A percentile compares a stretch with the other conserved stretches of the same genome.
Conservation (phyloP, 2,797 vertebrate genomes). For the Sarcoramphus papa region DNA sequence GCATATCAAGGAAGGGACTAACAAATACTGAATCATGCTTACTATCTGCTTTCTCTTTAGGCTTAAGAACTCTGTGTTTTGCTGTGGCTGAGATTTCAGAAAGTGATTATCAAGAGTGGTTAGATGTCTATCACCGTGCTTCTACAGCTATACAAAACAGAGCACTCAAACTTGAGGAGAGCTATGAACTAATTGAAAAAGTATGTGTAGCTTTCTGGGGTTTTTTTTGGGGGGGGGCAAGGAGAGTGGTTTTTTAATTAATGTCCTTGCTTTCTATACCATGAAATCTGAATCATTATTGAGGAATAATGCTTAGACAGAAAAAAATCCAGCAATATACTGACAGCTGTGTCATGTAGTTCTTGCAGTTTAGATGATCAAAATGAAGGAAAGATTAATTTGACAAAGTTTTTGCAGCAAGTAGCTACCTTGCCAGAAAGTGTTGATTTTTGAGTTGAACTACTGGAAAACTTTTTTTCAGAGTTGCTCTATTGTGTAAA, state of each 20-base stretch:
- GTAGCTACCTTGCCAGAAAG: neutral
- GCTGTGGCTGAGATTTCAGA: slow-evolving; percentile 92
- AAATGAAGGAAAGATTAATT: neutral
- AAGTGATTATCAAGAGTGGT: slow-evolving; percentile 90
- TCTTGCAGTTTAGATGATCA: neutral
- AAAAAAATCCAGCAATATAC: neutral
- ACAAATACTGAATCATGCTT: neutral
- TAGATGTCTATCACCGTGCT: slow-evolving; percentile 84
- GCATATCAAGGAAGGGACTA: neutral
- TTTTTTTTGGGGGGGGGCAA: accelerated
- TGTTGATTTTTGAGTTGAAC: neutral
- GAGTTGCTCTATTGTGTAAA: neutral
- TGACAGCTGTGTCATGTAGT: neutral
- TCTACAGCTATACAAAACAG: slow-evolving; percentile 90
- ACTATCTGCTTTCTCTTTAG: slow-evolving; percentile 66
- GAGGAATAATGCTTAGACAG: neutral
- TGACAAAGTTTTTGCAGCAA: neutral
- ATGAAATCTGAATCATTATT: neutral
- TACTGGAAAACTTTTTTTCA: neutral
- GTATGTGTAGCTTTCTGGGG: slow-evolving; percentile 61
- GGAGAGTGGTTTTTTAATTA: neutral
- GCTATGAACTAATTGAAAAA: slow-evolving; percentile 97
- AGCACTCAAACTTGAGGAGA: slow-evolving; percentile 92
- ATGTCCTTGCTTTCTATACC: neutral
- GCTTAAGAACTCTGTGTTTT: slow-evolving; percentile 93